These are phyloP conservation scores for Plagodis dolabraria DNA, from an alignment of 2,888 invertebrate genomes.

Conservation along the genomic window DNA sequence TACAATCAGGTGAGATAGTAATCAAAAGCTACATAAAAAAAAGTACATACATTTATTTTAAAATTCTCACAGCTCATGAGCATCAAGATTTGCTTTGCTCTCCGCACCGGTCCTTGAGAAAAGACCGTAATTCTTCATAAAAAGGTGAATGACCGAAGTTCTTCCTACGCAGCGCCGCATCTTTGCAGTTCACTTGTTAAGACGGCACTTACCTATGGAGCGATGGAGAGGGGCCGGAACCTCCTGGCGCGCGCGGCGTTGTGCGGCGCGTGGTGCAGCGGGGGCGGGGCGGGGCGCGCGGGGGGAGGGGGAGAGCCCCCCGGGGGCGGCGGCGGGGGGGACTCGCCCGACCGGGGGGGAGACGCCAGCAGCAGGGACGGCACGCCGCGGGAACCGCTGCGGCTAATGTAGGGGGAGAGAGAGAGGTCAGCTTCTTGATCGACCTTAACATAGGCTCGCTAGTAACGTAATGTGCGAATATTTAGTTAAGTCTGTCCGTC, in stretches of 20 bases:
- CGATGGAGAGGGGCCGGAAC: slow-evolving; percentile 75
- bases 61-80: no score
- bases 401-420: slow-evolving; percentile 23
- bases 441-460: no score
- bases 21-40: no score
- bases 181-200: not conserved
- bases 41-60: no score
- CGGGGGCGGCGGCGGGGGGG: slow-evolving; percentile 60
- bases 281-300: slow-evolving; percentile 41
- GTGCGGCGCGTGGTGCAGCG: slow-evolving; percentile 56
- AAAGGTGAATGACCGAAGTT: no score
- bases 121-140: no score
- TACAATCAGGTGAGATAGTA: no score
- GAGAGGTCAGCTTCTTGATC: not conserved
- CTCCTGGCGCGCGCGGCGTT: slow-evolving; percentile 75
- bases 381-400: slow-evolving; percentile 74
- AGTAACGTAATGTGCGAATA: no score
- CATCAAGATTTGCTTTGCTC: no score
- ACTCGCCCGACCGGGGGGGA: slow-evolving; percentile 50
- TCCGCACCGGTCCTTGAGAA: no score
- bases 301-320: slow-evolving; percentile 58
- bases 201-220: slow-evolving; percentile 52
- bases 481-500: no score
- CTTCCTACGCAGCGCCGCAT: no score
- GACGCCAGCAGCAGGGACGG: slow-evolving; percentile 72